A percentile compares a stretch with the other conserved stretches of the same genome.
These are phyloP conservation scores for Alloplasta piceator DNA, from an alignment of 2,888 invertebrate species.

Conservation along the genomic window DNA sequence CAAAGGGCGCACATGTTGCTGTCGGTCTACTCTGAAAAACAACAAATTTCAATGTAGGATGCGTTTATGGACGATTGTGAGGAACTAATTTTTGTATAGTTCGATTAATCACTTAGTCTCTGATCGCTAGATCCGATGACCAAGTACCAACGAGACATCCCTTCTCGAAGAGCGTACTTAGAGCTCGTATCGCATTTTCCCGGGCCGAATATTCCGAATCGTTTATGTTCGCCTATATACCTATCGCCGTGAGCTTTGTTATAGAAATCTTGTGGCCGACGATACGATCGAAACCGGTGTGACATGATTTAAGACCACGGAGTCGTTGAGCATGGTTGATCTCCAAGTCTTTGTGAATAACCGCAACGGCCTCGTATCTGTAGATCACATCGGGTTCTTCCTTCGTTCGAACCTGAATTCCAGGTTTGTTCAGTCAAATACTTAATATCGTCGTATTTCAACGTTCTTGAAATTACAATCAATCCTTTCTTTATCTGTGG, in stretches of 20 bases:
- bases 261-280: constrained; percentile 94
- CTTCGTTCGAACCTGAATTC: constrained; percentile 86
- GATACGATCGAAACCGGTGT: constrained; percentile 94
- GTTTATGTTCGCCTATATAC: constrained; percentile 88
- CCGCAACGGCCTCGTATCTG: constrained; percentile 92
- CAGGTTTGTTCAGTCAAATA: too few relatives aligned
- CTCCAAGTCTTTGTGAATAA: constrained; percentile 90
- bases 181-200: constrained; percentile 92
- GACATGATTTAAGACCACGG: constrained; percentile 92
- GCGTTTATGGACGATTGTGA: constrained; percentile 6
- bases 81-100: constrained; percentile 4
- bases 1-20: constrained; percentile 91
- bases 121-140: constrained; percentile 90
- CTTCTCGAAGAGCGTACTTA: constrained; percentile 91
- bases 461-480: too few relatives aligned
- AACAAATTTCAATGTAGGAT: neutral
- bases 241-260: constrained; percentile 90
- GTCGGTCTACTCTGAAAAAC: constrained; percentile 88
- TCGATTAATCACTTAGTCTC: constrained; percentile 88
- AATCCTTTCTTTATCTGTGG: too few relatives aligned
- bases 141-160: constrained; percentile 95
- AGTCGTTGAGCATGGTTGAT: constrained; percentile 88
- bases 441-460: too few relatives aligned
- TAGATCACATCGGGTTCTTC: constrained; percentile 88
- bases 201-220: constrained; percentile 88